These are phyloP conservation scores for Barbus barbus DNA, from an alignment of 2,113 vertebrate species.

Conservation along the genomic window DNA sequence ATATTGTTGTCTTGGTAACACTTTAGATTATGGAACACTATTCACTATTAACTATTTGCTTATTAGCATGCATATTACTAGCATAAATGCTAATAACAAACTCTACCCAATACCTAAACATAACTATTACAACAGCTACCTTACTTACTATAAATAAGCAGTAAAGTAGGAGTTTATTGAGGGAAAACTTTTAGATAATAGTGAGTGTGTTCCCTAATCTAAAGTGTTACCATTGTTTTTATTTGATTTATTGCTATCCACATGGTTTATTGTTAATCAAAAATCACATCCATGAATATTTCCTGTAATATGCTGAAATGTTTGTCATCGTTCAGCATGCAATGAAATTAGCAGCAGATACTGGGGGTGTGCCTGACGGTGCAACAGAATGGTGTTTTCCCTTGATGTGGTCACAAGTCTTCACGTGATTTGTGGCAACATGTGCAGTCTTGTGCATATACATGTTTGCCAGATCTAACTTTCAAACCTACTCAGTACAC, in stretches of 20 bases:
- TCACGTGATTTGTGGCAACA: neutral
- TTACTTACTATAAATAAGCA: neutral
- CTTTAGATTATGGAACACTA: too few relatives aligned
- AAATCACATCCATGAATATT: neutral
- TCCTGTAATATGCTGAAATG: neutral
- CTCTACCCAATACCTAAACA: neutral
- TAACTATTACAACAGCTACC: neutral
- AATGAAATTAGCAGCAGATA: neutral
- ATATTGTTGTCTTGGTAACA: neutral
- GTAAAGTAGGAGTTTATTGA: neutral
- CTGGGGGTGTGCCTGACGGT: neutral
- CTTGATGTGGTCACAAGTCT: neutral
- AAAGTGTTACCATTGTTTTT: neutral
- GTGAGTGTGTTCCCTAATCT: neutral
- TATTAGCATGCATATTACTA: too few relatives aligned
- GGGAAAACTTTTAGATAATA: neutral
- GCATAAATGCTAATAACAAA: too few relatives aligned
- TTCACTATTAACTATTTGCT: too few relatives aligned
- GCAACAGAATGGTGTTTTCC: slow-evolving; percentile 33
- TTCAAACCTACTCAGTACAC: neutral
- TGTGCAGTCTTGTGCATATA: neutral
- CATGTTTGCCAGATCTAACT: slow-evolving; percentile 4
- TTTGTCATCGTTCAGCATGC: neutral
- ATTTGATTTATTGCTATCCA: neutral
- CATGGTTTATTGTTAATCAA: neutral